Evolutionary conservation across 2,888 invertebrate species (phyloP).

Genomic region (Drosophila tripunctata): DNA sequence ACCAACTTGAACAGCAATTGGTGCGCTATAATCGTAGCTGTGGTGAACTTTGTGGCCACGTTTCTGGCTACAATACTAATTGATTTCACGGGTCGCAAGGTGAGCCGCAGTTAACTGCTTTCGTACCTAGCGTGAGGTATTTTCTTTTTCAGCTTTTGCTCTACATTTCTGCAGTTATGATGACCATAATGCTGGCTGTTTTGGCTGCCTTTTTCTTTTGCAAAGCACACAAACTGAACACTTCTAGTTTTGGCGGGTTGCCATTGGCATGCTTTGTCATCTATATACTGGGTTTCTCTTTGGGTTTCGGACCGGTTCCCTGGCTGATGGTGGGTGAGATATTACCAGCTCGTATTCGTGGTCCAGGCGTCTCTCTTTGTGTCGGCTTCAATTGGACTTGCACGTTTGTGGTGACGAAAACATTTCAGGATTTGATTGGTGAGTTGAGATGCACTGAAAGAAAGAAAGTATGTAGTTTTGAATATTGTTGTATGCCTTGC

Average conservation of each 20-base stretch:
- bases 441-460: not conserved
- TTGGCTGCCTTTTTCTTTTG: constrained; percentile 88
- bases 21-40: constrained; percentile 90
- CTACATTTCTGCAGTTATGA: constrained; percentile 87
- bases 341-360: constrained; percentile 90
- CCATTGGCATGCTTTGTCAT: constrained; percentile 89
- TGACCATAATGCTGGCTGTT: constrained; percentile 88
- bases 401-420: constrained; percentile 90
- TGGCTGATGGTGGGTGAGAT: constrained; percentile 89
- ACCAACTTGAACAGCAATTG: constrained; percentile 85
- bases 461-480: too few relatives aligned
- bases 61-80: constrained; percentile 89
- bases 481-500: constrained; percentile 51
- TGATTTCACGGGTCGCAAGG: constrained; percentile 89
- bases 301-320: constrained; percentile 93
- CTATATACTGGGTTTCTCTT: constrained; percentile 90
- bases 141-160: constrained; percentile 84
- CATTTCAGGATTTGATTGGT: constrained; percentile 84
- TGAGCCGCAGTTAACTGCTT: too few relatives aligned
- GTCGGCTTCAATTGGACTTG: constrained; percentile 91
- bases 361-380: constrained; percentile 89
- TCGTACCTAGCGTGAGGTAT: too few relatives aligned
- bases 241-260: constrained; percentile 87
- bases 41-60: constrained; percentile 87
- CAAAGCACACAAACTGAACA: constrained; percentile 73